phyloP scores from a whole-genome alignment of 2,797 vertebrate species.

The Lagorchestes hirsutus region DNA sequence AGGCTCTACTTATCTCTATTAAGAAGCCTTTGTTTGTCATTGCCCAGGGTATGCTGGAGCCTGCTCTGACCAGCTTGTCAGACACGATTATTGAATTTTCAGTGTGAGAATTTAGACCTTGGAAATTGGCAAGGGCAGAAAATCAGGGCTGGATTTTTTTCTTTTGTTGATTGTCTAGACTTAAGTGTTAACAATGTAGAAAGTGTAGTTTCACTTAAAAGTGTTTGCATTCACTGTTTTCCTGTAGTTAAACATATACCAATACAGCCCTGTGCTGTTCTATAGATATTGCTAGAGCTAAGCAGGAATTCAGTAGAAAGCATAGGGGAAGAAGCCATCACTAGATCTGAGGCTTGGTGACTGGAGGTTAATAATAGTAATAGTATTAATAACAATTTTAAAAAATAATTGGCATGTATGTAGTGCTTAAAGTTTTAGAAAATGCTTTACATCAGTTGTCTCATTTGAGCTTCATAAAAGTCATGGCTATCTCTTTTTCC shows the following conservation, averaged over 20 bases:
- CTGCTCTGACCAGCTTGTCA: background rate
- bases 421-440: background rate
- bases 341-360: background rate
- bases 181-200: background rate
- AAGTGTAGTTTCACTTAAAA: background rate
- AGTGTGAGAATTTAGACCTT: background rate
- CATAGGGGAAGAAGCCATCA: background rate
- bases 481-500: background rate
- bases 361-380: background rate
- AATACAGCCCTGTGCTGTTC: background rate
- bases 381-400: background rate
- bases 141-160: background rate
- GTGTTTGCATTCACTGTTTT: background rate
- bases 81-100: background rate
- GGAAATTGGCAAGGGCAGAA: background rate
- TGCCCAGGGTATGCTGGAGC: background rate
- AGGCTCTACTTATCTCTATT: background rate
- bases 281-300: background rate
- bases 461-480: background rate
- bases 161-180: background rate
- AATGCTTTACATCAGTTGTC: background rate
- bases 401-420: background rate
- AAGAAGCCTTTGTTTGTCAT: background rate
- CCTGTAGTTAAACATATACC: background rate
- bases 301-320: background rate